Base-by-base conservation (phyloP, 2,888 invertebrate genomes). In the Thumatha senex region DNA sequence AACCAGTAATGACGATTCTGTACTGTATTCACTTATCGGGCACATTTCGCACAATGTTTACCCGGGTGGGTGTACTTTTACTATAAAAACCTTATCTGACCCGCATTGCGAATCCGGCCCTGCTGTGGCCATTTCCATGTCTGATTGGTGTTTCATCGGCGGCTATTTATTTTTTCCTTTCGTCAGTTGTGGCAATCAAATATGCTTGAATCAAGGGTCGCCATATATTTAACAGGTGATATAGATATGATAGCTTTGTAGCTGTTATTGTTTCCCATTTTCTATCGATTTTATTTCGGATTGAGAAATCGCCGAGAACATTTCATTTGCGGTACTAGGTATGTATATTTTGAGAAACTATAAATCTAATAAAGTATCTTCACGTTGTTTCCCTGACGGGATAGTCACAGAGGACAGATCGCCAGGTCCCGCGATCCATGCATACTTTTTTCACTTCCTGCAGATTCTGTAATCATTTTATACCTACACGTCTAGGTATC, bases 81-180 rank as follows among this genome's bases (percentile, higher is more conserved):
- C 83, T 76, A 82, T 85, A 86, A 86, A 86, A 82, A 76, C 79
- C 85, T 87, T 89, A 89, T 89, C 89, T 82, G 29, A 64, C 78
- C 84, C 81, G 84, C 83, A 85, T 82, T 85, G 80, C 78, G 85
- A 84, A 83, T 83, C 80, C 80, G 82, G 80, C 72, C 69, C 72
- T 31, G 44, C 13, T 44, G 67, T 70, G 66, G 66, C 79, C 81
- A 83, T 87, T 89, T 81, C 82, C 87, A 86, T 85, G 84, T 87
- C 83, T 83, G 82, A 85, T 84, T 84, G 82, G 74, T 75, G 73
- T 77, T 76, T 54, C 64, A 55, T 56, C 44, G 62, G 49, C 64
- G 49, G 67, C 66, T 67, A 71, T 73, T 72, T 67, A 52, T 61
- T 63, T 70, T 65, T 72, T 68, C n/a, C 74, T 75, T 72, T 68